A percentile compares a stretch with the other conserved stretches of the same genome.
Conservation (phyloP, 2,113 vertebrate species). For the Forbesichthys agassizii region DNA sequence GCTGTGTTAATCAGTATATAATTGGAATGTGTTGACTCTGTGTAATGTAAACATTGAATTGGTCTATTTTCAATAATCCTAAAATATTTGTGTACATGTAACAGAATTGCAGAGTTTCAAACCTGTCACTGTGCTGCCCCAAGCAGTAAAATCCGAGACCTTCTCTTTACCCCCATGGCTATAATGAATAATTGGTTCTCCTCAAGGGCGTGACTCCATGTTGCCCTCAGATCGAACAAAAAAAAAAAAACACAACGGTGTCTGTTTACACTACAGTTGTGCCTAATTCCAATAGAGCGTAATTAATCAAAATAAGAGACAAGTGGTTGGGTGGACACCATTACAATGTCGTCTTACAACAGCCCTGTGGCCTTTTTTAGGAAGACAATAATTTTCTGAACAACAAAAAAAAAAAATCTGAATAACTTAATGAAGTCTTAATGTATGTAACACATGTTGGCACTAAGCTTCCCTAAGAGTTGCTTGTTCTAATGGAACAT, state of each 20-base stretch:
- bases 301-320: conserved; percentile 43
- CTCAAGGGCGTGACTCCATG: conserved; percentile 31
- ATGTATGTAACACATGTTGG: conserved; percentile 30
- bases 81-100: not conserved
- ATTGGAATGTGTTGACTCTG: conserved; percentile 34
- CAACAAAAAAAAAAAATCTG: conserved; percentile 42
- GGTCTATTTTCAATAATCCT: not conserved
- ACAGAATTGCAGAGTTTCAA: conserved; percentile 14
- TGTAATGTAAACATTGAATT: not conserved
- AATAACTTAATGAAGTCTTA: conserved; percentile 44
- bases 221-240: conserved; percentile 53
- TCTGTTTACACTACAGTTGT: conserved; percentile 79
- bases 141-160: conserved; percentile 15
- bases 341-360: conserved; percentile 58
- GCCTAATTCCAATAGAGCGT: conserved; percentile 77
- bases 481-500: conserved; percentile 28
- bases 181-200: conserved; percentile 6
- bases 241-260: not conserved
- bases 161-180: conserved; percentile 17
- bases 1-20: not conserved
- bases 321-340: conserved; percentile 32
- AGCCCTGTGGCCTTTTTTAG: conserved; percentile 66
- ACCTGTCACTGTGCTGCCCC: conserved; percentile 16
- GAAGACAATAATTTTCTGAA: conserved; percentile 59
- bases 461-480: not conserved